Evolutionary conservation across 2,797 vertebrate genomes (phyloP).

Genomic region (Acipenser ruthenus): DNA sequence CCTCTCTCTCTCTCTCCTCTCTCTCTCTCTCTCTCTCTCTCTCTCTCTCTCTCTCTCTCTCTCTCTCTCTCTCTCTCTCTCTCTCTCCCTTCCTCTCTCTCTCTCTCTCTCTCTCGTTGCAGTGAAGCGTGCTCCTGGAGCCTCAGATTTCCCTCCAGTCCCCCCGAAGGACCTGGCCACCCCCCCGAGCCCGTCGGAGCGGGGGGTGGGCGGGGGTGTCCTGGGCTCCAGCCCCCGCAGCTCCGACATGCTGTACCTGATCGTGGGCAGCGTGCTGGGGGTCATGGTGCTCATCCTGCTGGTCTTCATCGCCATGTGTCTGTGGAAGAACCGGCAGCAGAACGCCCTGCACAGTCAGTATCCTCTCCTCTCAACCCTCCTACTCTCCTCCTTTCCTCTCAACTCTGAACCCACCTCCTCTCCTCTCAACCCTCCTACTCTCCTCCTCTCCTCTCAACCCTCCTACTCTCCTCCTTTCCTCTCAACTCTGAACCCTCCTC

Average conservation of each 20-base stretch:
- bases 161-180: constrained; percentile 70
- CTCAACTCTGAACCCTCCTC: too few relatives aligned
- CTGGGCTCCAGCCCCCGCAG: constrained; percentile 42
- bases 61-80: too few relatives aligned
- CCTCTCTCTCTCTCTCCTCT: too few relatives aligned
- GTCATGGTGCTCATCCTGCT: constrained; percentile 93
- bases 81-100: too few relatives aligned
- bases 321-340: constrained; percentile 92
- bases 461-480: too few relatives aligned
- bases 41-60: too few relatives aligned
- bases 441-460: too few relatives aligned
- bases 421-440: background rate
- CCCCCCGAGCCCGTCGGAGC: constrained; percentile 52
- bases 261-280: constrained; percentile 82
- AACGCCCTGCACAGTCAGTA: constrained; percentile 79
- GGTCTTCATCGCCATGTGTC: constrained; percentile 88
- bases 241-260: constrained; percentile 74
- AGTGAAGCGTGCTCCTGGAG: constrained; percentile 63
- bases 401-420: too few relatives aligned
- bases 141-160: constrained; percentile 64
- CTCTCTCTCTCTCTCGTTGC: constrained; percentile 1
- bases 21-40: too few relatives aligned
- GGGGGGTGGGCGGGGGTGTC: constrained; percentile 41
- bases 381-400: too few relatives aligned
- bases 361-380: too few relatives aligned